Evolutionary conservation across 2,113 vertebrate genomes (phyloP).

Genomic region (Suricata suricatta): DNA sequence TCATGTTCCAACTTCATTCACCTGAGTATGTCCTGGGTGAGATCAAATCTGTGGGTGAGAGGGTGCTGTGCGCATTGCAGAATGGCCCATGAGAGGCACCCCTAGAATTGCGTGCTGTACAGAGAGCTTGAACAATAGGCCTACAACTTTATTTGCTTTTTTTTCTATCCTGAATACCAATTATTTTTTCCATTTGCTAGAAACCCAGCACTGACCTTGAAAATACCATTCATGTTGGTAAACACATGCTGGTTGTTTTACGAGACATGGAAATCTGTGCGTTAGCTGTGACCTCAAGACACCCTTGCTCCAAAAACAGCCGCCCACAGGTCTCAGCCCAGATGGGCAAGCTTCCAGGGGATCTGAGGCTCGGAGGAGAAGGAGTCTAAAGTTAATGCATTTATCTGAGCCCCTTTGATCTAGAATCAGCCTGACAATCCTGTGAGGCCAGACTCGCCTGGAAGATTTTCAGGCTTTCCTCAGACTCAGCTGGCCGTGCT

Average conservation of each 20-base stretch:
- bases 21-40: neutral
- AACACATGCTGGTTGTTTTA: conserved; percentile 27
- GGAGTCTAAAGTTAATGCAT: neutral
- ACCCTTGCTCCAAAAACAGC: neutral
- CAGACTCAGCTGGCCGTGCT: neutral
- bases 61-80: neutral
- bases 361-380: neutral
- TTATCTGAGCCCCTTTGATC: neutral
- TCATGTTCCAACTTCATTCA: neutral
- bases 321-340: neutral
- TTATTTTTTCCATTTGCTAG: neutral
- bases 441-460: neutral
- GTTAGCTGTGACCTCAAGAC: conserved; percentile 39
- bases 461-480: neutral
- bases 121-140: neutral
- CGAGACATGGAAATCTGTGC: conserved; percentile 3
- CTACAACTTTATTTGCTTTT: neutral
- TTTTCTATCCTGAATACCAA: neutral
- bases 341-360: neutral
- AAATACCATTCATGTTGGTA: neutral
- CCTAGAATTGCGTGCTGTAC: no score
- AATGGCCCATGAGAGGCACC: accelerated
- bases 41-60: neutral
- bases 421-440: neutral
- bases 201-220: conserved; percentile 42